Conservation (phyloP, 2,797 vertebrate genomes). For the Australoheros facetus region DNA sequence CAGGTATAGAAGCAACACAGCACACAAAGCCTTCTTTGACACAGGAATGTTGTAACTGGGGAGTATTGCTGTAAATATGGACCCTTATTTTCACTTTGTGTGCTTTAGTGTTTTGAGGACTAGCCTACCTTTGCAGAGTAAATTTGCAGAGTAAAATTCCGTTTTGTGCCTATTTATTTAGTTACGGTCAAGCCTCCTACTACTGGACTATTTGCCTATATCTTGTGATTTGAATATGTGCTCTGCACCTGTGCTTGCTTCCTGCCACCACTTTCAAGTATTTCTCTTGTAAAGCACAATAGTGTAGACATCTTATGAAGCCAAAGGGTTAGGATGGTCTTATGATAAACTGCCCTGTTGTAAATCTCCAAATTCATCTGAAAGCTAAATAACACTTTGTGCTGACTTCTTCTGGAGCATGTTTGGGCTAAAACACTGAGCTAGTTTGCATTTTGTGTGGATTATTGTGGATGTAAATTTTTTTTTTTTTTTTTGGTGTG, state of each 20-base stretch:
- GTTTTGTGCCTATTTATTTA: constrained; percentile 55
- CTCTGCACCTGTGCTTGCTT: constrained; percentile 37
- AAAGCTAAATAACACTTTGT: constrained; percentile 14
- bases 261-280: constrained; percentile 53
- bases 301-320: constrained; percentile 40
- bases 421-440: constrained; percentile 64
- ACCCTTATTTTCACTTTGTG: constrained; percentile 38
- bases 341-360: constrained; percentile 56
- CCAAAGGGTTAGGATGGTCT: constrained; percentile 56
- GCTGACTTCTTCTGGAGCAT: constrained; percentile 39
- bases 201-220: constrained; percentile 18
- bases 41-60: constrained; percentile 56
- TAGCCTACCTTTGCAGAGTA: constrained; percentile 63
- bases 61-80: constrained; percentile 71
- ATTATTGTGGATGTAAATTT: constrained; percentile 68
- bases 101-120: constrained; percentile 69
- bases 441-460: constrained; percentile 68
- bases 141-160: constrained; percentile 36
- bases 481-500: constrained; percentile 44
- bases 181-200: constrained; percentile 34
- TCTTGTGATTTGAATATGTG: constrained; percentile 24
- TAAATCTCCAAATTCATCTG: constrained; percentile 36
- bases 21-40: constrained; percentile 45
- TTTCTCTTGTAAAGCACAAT: constrained; percentile 67
- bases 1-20: background rate